Evolutionary conservation across 1,140 invertebrate genomes (phyloP), one percentile per base, ranked within the genome.

Genomic region (Aphelinus atriplicis): DNA sequence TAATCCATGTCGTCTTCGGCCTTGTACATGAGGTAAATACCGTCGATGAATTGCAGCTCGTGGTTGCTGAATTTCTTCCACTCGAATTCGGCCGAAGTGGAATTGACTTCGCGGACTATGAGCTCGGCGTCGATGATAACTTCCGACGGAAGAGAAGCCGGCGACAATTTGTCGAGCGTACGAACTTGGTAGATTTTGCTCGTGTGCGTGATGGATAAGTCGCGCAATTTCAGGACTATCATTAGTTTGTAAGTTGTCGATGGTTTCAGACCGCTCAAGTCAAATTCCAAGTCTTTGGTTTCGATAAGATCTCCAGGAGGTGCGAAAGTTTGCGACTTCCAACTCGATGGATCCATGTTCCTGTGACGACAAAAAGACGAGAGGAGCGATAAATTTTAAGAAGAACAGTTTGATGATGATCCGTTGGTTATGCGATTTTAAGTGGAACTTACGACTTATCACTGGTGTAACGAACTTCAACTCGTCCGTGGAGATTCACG

Each of bases 241-340:
- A 94, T 92, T 2, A 96, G 91, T 83, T 92, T 93, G 81, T 97
- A 97, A 46, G 92, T 90, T 0, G 94, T 96, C 61, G 94, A 91
- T 0, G 95, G 92, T 80, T 92, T 90, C n/a, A 97, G 84, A 45
- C 90, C 91, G 7, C 91, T 90, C 26, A 97, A 82, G 78, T 95
- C 91, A 84, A 96, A 95, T 82, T 97, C 95, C 71, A 96, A 87
- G 70, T 95, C 93, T 7, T 93, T 91, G 3, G 94, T 95, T 2
- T 94, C 94, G 66, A 97, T 94, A 1, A 96, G 81, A 83, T 94
- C 94, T 76, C 93, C 92, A 26, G 92, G 92, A n/a, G 94, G 94
- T 0, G 94, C 94, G 81, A 96, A 95, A 9, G 95, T 92, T 89
- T 96, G 94, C 1, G 92, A 90, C 65, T 94, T 91, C 95, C 95